These are phyloP conservation scores for Phoenicopterus ruber DNA, from an alignment of 2,113 vertebrate species.

Conservation along the genomic window DNA sequence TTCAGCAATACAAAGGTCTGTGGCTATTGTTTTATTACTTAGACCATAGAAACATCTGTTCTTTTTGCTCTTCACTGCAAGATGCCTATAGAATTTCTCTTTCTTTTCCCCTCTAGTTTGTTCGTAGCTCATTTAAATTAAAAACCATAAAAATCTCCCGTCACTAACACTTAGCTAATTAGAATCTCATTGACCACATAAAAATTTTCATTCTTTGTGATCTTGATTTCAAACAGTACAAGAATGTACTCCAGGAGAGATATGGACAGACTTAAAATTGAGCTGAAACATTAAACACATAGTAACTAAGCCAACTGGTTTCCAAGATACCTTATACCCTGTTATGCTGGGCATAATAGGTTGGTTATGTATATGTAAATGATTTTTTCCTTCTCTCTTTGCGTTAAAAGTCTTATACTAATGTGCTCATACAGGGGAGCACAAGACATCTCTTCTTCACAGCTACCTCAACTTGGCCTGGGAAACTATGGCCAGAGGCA, in stretches of 20 bases:
- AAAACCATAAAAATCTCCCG: background rate
- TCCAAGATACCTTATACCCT: background rate
- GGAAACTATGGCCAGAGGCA: background rate
- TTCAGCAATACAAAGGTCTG: background rate
- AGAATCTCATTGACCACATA: background rate
- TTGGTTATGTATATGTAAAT: background rate
- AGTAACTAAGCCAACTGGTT: background rate
- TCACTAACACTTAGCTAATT: background rate
- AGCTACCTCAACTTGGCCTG: background rate
- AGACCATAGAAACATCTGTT: background rate
- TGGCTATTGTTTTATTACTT: background rate
- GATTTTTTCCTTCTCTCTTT: background rate
- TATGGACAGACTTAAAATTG: background rate
- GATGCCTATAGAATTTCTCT: background rate
- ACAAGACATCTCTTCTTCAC: background rate
- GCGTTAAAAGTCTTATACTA: background rate
- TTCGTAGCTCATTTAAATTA: background rate
- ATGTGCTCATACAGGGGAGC: no score
- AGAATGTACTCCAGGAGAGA: background rate
- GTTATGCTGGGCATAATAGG: background rate
- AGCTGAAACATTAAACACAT: background rate
- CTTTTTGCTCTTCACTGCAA: background rate
- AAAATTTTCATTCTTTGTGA: background rate
- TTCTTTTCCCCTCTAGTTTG: background rate
- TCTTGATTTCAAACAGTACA: background rate